These are phyloP conservation scores for Metalampra italica DNA, from an alignment of 2,888 invertebrate species.

Conservation along the genomic window DNA sequence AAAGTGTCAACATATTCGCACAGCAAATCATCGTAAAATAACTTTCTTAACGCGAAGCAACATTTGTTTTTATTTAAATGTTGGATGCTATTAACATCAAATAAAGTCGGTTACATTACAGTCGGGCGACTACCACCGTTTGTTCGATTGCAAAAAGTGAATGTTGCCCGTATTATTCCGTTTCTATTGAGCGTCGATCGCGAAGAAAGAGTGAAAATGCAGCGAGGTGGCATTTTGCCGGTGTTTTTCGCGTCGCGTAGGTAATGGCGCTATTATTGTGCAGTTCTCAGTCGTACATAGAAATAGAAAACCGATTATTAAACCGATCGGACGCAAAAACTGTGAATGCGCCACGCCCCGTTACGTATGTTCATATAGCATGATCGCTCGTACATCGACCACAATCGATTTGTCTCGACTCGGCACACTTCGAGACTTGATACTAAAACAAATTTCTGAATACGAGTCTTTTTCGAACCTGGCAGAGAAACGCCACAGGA, in stretches of 20 bases:
- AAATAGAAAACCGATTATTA: conserved; percentile 67
- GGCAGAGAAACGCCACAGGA: too few relatives aligned
- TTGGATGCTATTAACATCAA: neutral
- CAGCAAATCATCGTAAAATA: neutral
- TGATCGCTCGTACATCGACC: neutral
- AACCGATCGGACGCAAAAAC: conserved; percentile 34
- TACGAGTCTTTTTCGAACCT: too few relatives aligned
- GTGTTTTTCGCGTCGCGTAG: conserved; percentile 37
- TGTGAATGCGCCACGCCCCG: conserved; percentile 20
- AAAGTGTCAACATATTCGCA: neutral
- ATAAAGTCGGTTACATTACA: neutral
- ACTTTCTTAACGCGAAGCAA: neutral
- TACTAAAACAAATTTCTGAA: neutral
- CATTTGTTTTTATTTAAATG: neutral
- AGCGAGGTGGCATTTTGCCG: conserved; percentile 24
- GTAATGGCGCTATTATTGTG: conserved; percentile 54
- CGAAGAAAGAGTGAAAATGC: conserved; percentile 53
- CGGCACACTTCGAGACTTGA: neutral
- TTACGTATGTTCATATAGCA: conserved; percentile 14
- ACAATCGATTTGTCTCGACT: neutral
- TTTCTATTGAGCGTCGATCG: conserved; percentile 37
- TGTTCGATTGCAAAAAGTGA: conserved; percentile 32
- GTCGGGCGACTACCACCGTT: neutral
- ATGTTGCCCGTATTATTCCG: conserved; percentile 29
- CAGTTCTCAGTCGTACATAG: conserved; percentile 53